These are phyloP conservation scores for Synchiropus splendidus DNA, from an alignment of 2,113 vertebrate species.

Conservation along the genomic window DNA sequence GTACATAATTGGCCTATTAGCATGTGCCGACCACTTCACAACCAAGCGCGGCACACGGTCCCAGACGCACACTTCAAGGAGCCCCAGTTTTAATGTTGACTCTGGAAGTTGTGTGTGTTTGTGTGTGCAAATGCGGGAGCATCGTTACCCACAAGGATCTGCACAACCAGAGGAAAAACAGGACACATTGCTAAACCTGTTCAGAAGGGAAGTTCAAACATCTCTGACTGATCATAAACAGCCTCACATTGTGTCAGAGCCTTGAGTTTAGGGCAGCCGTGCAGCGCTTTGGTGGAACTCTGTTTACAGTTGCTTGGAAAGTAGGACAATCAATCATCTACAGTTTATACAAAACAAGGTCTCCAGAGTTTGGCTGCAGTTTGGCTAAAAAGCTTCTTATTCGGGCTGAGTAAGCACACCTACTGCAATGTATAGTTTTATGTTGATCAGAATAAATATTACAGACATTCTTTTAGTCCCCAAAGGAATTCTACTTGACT, in stretches of 20 bases:
- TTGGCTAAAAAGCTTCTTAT: too few species aligned
- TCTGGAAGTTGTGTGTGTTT: slow-evolving; percentile 38
- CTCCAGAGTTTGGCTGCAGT: not conserved
- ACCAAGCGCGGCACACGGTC: slow-evolving; percentile 57
- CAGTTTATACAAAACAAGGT: slow-evolving; percentile 8
- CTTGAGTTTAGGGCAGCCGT: slow-evolving; percentile 28
- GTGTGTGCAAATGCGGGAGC: slow-evolving; percentile 16
- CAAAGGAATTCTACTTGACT: too few species aligned
- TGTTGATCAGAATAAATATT: too few species aligned
- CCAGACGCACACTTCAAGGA: slow-evolving; percentile 65
- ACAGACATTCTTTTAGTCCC: too few species aligned
- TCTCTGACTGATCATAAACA: slow-evolving; percentile 56
- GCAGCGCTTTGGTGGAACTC: slow-evolving; percentile 22
- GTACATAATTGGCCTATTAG: slow-evolving; percentile 74
- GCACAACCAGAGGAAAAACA: slow-evolving; percentile 54
- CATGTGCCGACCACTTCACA: slow-evolving; percentile 70
- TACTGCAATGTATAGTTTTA: too few species aligned
- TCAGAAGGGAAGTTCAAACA: slow-evolving; percentile 46
- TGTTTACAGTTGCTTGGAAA: slow-evolving; percentile 27
- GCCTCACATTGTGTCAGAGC: slow-evolving; percentile 23
- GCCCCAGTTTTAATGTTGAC: slow-evolving; percentile 61
- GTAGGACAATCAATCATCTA: slow-evolving; percentile 11
- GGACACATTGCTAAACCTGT: slow-evolving; percentile 52
- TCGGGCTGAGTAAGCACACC: too few species aligned
- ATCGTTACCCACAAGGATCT: slow-evolving; percentile 53